phyloP scores from a whole-genome alignment of 2,113 vertebrate species.

The Notechis scutatus region DNA sequence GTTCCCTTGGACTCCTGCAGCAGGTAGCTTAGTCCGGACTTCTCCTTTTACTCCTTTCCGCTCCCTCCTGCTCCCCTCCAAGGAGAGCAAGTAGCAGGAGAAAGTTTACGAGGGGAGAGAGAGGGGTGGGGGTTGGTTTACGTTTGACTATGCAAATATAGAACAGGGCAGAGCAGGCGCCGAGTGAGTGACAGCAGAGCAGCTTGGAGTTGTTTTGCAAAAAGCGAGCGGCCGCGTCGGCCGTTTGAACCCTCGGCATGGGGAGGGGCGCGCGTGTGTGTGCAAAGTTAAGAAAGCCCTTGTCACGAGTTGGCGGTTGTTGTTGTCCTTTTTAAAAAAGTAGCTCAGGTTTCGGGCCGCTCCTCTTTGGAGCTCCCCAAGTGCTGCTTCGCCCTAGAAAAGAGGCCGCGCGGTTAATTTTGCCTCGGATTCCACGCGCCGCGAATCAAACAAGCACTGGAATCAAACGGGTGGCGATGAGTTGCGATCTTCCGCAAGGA shows the following conservation, averaged over 20 bases:
- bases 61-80: not conserved
- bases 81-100: not conserved
- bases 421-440: not conserved
- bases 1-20: constrained; percentile 33
- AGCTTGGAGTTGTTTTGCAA: not conserved
- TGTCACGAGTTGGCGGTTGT: not conserved
- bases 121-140: not conserved
- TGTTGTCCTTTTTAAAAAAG: not conserved
- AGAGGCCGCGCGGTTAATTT: not conserved
- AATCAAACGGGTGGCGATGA: not conserved
- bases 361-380: not conserved
- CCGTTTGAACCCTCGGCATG: not conserved
- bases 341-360: not conserved
- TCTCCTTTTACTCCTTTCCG: constrained; percentile 1
- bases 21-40: not conserved
- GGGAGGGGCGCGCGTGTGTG: not conserved
- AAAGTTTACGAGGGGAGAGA: not conserved
- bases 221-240: not conserved
- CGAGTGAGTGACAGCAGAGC: not conserved
- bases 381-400: not conserved
- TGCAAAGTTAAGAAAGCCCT: not conserved
- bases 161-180: not conserved
- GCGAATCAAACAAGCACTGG: not conserved
- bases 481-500: not conserved
- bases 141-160: not conserved